Evolutionary conservation across 2,113 vertebrate species (phyloP).

Genomic region (Gavialis gangeticus): DNA sequence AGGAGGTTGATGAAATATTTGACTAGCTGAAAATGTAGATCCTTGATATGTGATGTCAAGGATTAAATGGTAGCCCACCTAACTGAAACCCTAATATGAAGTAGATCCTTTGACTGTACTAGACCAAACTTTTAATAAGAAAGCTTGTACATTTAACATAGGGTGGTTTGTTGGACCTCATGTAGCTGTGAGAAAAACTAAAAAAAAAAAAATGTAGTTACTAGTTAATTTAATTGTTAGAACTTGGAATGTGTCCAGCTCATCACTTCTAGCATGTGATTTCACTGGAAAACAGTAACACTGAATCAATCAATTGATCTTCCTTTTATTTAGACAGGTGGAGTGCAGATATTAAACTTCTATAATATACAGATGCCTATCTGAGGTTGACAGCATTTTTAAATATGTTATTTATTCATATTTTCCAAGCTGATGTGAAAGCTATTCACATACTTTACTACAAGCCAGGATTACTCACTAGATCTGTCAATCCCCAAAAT

Average conservation of each 20-base stretch:
- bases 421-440: conserved; percentile 41
- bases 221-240: background rate
- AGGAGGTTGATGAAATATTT: background rate
- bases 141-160: background rate
- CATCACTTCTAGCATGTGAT: background rate
- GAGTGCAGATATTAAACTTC: conserved; percentile 47
- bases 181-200: background rate
- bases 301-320: conserved; percentile 38
- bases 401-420: conserved; percentile 20
- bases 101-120: conserved; percentile 31
- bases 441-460: conserved; percentile 43
- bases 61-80: background rate
- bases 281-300: conserved; percentile 50
- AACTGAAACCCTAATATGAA: background rate
- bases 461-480: conserved; percentile 48
- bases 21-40: no score
- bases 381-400: conserved; percentile 26
- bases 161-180: background rate
- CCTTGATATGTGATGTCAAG: background rate
- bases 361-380: conserved; percentile 17
- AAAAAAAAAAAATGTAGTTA: conserved; percentile 13
- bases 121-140: background rate
- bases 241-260: background rate
- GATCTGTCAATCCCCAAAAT: conserved; percentile 66
- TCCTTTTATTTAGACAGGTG: conserved; percentile 36